Evolutionary conservation across 2,797 vertebrate species (phyloP).

Genomic region (Rhinatrema bivittatum): DNA sequence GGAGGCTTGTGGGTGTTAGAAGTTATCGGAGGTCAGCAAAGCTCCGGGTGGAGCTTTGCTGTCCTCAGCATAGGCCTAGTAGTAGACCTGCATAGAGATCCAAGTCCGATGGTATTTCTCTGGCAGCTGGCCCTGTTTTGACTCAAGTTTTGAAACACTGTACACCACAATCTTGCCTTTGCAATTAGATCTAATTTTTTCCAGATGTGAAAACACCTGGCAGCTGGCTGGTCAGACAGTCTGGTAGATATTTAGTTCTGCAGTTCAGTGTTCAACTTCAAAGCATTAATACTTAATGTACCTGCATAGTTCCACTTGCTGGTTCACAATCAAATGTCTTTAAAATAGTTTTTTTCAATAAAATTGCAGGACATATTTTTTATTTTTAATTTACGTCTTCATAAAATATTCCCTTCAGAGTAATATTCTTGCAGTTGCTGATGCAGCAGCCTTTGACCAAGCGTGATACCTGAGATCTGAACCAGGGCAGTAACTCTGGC

Average conservation of each 20-base stretch:
- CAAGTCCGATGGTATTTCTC: no score
- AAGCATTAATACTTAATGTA: not conserved
- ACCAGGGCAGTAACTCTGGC: not conserved
- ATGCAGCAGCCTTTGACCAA: not conserved
- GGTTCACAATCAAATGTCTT: not conserved
- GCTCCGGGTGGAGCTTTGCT: no score
- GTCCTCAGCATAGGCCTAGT: no score
- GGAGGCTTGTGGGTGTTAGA: no score
- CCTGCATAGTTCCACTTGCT: not conserved
- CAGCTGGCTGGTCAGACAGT: not conserved
- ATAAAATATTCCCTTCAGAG: no score
- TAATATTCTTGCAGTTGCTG: not conserved
- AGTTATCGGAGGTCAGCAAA: no score
- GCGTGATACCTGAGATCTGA: not conserved
- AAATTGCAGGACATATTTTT: conserved; percentile 1
- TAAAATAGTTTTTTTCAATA: not conserved
- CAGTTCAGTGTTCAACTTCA: conserved; percentile 1
- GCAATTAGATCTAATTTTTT: conserved; percentile 4
- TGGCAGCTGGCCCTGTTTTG: no score
- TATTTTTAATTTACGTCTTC: no score
- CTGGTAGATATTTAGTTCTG: conserved; percentile 1
- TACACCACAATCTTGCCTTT: not conserved
- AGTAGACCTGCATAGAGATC: no score
- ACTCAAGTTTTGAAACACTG: no score
- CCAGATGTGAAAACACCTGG: not conserved